Percentiles rank a stretch among this genome's conserved stretches.
phyloP scores from a whole-genome alignment of 2,888 invertebrate genomes.

The Volucella bombylans region DNA sequence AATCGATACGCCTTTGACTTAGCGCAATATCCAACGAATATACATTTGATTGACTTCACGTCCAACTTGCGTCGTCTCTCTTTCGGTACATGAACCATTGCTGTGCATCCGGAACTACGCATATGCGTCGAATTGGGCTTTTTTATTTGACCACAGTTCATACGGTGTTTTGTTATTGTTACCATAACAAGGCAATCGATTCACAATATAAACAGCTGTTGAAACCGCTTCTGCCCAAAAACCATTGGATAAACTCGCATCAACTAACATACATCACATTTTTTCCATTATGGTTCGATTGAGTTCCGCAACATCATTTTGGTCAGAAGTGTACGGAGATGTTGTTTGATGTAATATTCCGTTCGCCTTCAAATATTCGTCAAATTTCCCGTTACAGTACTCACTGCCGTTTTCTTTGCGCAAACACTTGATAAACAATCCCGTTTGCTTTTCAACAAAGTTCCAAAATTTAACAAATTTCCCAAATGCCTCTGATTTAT shows the following conservation, averaged over 20 bases:
- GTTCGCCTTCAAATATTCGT: slow-evolving; percentile 13
- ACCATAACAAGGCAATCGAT: neutral
- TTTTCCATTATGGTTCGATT: slow-evolving; percentile 41
- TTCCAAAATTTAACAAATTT: slow-evolving; percentile 16
- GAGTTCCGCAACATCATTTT: slow-evolving; percentile 39
- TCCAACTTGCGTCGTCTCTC: slow-evolving; percentile 46
- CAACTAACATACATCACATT: no score
- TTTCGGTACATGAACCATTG: slow-evolving; percentile 42
- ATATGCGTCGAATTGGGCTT: slow-evolving; percentile 34
- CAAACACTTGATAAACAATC: slow-evolving; percentile 13
- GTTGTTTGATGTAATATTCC: slow-evolving; percentile 42
- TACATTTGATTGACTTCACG: slow-evolving; percentile 28
- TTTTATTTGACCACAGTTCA: slow-evolving; percentile 31
- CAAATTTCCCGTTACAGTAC: slow-evolving; percentile 26
- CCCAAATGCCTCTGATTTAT: slow-evolving; percentile 9
- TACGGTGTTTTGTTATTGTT: slow-evolving; percentile 38
- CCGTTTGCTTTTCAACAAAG: no score
- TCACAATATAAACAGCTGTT: slow-evolving; percentile 5
- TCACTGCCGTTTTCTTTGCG: slow-evolving; percentile 55
- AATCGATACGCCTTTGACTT: no score
- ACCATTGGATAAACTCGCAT: no score
- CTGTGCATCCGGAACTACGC: slow-evolving; percentile 51
- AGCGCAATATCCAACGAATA: no score
- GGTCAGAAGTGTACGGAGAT: slow-evolving; percentile 40
- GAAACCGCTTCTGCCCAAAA: no score